phyloP scores from a whole-genome alignment of 2,113 vertebrate species.

The Zosterops japonicus region DNA sequence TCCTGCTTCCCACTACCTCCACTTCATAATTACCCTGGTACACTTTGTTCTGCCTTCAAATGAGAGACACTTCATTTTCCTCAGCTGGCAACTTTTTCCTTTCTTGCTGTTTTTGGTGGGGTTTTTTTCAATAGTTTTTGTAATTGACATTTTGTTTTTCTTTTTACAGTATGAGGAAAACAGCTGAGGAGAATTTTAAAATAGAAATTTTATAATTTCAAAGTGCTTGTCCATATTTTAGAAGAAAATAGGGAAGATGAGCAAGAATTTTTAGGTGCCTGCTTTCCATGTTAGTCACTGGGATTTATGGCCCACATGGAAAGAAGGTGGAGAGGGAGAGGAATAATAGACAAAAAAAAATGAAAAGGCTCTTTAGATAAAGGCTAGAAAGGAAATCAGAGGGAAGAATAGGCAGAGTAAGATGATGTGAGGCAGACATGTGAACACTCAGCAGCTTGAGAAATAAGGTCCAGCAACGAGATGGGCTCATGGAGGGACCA shows the following conservation, averaged over 20 bases:
- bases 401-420: slow-evolving; percentile 22
- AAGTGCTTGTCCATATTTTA: not conserved
- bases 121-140: not conserved
- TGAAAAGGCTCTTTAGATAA: slow-evolving; percentile 18
- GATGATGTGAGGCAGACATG: not conserved
- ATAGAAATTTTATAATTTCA: not conserved
- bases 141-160: not conserved
- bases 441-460: not conserved
- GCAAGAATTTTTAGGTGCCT: not conserved
- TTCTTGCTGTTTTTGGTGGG: not conserved
- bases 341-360: not conserved
- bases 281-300: not conserved
- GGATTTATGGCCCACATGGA: not conserved
- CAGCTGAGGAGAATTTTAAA: not conserved
- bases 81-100: not conserved
- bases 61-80: not conserved
- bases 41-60: not conserved
- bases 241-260: not conserved
- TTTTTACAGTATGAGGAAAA: not conserved
- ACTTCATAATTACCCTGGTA: not conserved
- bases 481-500: not conserved
- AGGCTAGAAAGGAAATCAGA: not conserved
- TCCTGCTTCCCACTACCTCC: not conserved
- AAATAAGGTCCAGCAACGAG: not conserved
- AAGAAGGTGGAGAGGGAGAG: not conserved